phyloP scores from a whole-genome alignment of 2,888 invertebrate species.

The Synergus itoensis region DNA sequence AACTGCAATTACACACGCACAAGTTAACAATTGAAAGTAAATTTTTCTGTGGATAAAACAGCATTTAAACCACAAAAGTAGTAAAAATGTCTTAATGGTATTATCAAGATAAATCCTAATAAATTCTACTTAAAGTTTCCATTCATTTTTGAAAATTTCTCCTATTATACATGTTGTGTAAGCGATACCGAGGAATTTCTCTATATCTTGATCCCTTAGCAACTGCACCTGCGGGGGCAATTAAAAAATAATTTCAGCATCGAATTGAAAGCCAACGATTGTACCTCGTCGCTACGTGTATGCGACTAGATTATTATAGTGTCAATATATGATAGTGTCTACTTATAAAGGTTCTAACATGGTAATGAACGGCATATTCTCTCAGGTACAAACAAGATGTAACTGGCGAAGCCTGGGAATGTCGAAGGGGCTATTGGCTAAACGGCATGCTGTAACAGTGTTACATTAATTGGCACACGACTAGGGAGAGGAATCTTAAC shows the following conservation, averaged over 20 bases:
- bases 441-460: slow-evolving; percentile 2
- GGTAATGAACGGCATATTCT: slow-evolving; percentile 40
- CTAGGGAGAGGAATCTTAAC: slow-evolving; percentile 7
- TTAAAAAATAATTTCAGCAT: slow-evolving; percentile 27
- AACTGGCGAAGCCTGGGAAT: slow-evolving; percentile 16
- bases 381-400: slow-evolving; percentile 38
- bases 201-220: slow-evolving; percentile 3
- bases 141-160: slow-evolving; percentile 27
- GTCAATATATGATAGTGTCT: slow-evolving; percentile 18
- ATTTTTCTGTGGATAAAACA: too few relatives aligned
- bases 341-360: slow-evolving; percentile 23
- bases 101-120: not conserved
- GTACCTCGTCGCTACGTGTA: slow-evolving; percentile 10
- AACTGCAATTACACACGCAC: too few relatives aligned
- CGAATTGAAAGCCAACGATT: slow-evolving; percentile 31
- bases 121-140: not conserved
- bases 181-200: slow-evolving; percentile 16
- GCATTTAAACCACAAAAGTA: too few relatives aligned
- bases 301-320: slow-evolving; percentile 33
- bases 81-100: not conserved
- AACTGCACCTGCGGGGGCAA: slow-evolving; percentile 28
- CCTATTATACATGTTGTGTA: slow-evolving; percentile 1
- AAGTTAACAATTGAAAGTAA: not conserved
- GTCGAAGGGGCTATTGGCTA: slow-evolving; percentile 20
- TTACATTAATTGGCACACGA: slow-evolving; percentile 40